Conservation (phyloP, 1,140 invertebrate species). For the Lepidurus arcticus region DNA sequence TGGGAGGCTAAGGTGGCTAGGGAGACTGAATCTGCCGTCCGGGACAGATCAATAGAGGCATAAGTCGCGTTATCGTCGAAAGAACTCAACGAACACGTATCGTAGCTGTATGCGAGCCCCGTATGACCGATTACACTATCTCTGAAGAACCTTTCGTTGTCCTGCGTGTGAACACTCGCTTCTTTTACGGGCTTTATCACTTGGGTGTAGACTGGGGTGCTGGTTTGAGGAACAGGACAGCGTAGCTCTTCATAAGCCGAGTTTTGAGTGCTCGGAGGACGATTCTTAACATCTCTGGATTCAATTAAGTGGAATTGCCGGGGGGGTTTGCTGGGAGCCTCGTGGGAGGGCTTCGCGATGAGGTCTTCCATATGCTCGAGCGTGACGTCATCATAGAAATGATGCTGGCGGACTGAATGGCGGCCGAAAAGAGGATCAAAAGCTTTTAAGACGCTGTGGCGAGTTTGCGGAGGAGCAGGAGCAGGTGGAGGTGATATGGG, state of each 20-base stretch:
- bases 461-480: not conserved
- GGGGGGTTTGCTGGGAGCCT: not conserved
- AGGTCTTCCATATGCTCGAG: constrained; percentile 2
- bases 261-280: not conserved
- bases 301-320: not conserved
- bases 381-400: not conserved
- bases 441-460: constrained; percentile 28
- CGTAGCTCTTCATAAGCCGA: not conserved
- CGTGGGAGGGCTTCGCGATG: not conserved
- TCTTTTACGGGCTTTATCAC: not conserved
- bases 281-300: not conserved
- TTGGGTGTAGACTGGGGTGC: not conserved
- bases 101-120: not conserved
- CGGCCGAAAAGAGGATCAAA: constrained; percentile 26
- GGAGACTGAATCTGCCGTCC: not conserved
- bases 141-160: not conserved
- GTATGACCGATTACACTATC: not conserved
- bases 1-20: not conserved
- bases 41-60: not conserved
- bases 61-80: not conserved
- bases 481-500: not conserved
- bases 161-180: not conserved
- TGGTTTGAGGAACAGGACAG: too few relatives aligned
- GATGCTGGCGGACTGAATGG: not conserved
- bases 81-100: not conserved